phyloP scores from a whole-genome alignment of 2,113 vertebrate species.

The Podarcis raffonei region DNA sequence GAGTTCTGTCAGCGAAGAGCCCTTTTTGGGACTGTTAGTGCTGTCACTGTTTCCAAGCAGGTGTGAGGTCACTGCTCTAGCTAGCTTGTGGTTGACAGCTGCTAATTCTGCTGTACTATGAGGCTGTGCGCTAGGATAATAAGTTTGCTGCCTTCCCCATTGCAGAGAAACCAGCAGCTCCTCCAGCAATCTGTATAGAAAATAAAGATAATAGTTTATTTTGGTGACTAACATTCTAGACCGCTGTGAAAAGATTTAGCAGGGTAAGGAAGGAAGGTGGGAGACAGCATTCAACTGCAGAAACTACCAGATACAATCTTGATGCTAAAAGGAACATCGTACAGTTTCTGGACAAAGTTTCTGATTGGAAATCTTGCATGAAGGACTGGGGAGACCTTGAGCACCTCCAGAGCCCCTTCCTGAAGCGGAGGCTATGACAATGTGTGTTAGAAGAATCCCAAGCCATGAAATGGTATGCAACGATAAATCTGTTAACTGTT shows the following conservation, averaged over 20 bases:
- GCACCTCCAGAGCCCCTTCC: background rate
- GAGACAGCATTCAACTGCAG: background rate
- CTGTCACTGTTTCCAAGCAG: slow-evolving; percentile 84
- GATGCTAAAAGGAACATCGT: background rate
- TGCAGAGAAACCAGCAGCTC: slow-evolving; percentile 93
- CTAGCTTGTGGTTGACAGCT: slow-evolving; percentile 84
- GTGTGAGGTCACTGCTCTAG: slow-evolving; percentile 87
- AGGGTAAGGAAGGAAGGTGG: background rate
- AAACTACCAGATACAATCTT: background rate
- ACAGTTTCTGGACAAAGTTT: background rate
- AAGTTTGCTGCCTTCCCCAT: slow-evolving; percentile 93
- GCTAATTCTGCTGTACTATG: slow-evolving; percentile 90
- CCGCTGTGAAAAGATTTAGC: background rate
- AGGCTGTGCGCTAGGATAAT: slow-evolving; percentile 86
- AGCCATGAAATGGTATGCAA: background rate
- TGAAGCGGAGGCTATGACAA: too few relatives aligned
- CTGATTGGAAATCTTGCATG: background rate
- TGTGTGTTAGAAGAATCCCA: background rate
- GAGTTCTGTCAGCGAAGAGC: slow-evolving; percentile 74
- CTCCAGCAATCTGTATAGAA: slow-evolving; percentile 84
- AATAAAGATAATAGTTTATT: slow-evolving; percentile 1
- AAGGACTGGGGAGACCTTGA: background rate
- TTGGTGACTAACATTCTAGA: background rate
- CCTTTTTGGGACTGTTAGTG: slow-evolving; percentile 70
- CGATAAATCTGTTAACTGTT: background rate